A percentile compares a stretch with the other conserved stretches of the same genome.
phyloP scores from a whole-genome alignment of 2,888 invertebrate genomes.

The Spodoptera littoralis region DNA sequence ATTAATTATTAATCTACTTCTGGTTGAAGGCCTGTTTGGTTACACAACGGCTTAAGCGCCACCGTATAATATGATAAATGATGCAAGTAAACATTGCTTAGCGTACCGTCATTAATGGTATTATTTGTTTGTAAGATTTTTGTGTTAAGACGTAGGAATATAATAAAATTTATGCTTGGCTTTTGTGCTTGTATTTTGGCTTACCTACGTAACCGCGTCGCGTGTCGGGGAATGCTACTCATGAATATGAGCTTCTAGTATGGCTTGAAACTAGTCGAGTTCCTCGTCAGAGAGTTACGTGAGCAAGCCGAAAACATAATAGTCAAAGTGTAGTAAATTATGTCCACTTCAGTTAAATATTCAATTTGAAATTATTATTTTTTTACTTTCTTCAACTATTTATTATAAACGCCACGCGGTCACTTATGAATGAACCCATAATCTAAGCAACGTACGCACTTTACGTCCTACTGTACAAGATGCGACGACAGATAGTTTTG shows the following conservation, averaged over 20 bases:
- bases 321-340: no score
- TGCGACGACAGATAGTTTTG: conserved; percentile 69
- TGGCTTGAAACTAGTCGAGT: no score
- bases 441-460: conserved; percentile 41
- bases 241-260: no score
- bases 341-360: no score
- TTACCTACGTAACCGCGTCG: no score
- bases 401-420: conserved; percentile 11
- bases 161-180: background rate
- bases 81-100: background rate
- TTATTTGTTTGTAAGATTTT: background rate
- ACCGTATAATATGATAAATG: conserved; percentile 20
- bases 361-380: no score
- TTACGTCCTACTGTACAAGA: conserved; percentile 59
- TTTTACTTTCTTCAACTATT: no score
- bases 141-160: background rate
- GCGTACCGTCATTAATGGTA: background rate
- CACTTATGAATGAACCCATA: conserved; percentile 9
- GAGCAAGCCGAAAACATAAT: no score
- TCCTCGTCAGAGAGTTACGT: no score
- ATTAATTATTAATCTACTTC: conserved; percentile 38
- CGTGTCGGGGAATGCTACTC: no score
- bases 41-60: conserved; percentile 31
- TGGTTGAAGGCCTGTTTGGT: conserved; percentile 40
- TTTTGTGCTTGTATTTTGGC: no score